phyloP scores from a whole-genome alignment of 2,113 vertebrate species.

The Holacanthus passer region DNA sequence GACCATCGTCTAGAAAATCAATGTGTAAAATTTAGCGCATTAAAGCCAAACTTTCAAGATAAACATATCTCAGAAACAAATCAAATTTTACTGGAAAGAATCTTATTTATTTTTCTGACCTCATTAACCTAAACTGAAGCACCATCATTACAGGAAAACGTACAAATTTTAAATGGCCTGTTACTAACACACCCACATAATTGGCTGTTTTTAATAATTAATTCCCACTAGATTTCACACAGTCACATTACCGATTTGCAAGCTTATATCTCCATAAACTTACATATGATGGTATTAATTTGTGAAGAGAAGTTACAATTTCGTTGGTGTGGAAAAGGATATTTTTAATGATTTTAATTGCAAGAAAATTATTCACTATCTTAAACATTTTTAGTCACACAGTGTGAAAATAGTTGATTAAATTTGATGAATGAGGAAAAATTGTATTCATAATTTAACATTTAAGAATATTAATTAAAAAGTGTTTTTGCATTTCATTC shows the following conservation, averaged over 20 bases:
- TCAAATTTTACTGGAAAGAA: neutral
- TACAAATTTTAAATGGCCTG: neutral
- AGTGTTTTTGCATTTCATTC: neutral
- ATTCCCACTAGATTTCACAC: neutral
- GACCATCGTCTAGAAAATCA: no score
- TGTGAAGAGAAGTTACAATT: neutral
- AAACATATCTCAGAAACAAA: neutral
- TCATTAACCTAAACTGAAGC: neutral
- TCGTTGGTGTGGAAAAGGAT: neutral
- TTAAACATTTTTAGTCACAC: neutral
- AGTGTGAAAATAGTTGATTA: neutral
- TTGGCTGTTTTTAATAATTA: neutral
- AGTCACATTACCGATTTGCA: neutral
- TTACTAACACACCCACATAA: neutral
- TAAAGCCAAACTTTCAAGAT: neutral
- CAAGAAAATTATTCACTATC: neutral
- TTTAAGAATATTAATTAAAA: neutral
- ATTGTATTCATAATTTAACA: neutral
- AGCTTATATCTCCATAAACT: neutral
- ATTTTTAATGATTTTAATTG: neutral
- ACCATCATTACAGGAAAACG: neutral
- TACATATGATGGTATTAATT: neutral
- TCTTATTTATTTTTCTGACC: constrained; percentile 7
- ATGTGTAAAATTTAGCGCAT: no score
- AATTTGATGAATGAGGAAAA: neutral